These are phyloP conservation scores for Pitta sordida DNA, from an alignment of 2,113 vertebrate species.

Conservation along the genomic window DNA sequence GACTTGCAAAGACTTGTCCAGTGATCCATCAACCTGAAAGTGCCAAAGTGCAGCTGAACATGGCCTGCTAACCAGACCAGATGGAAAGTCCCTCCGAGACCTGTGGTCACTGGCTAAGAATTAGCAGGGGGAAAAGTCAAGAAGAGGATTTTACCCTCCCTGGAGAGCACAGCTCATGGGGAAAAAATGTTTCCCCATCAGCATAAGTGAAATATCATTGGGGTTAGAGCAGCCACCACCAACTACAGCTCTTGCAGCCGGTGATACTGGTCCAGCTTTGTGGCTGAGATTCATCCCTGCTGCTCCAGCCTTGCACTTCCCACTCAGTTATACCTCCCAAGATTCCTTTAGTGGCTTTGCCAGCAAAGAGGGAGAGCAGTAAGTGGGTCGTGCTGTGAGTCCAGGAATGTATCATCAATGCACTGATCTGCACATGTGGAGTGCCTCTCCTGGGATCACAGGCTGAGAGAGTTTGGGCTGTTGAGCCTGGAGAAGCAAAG, in stretches of 20 bases:
- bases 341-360: neutral
- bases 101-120: neutral
- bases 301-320: neutral
- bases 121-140: rapidly evolving
- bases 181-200: neutral
- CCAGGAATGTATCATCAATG: rapidly evolving
- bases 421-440: neutral
- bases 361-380: neutral
- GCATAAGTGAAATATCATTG: neutral
- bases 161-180: neutral
- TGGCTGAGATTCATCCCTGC: neutral
- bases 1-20: constrained; percentile 9
- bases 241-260: neutral
- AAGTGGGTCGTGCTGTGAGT: rapidly evolving
- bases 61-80: neutral
- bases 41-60: neutral
- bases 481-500: neutral
- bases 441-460: neutral
- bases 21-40: neutral
- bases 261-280: neutral
- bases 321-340: neutral
- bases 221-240: neutral
- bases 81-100: neutral
- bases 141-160: neutral
- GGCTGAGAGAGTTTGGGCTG: neutral